These are phyloP conservation scores for Ceyx margarethae DNA, from an alignment of 2,113 vertebrate species.

Conservation along the genomic window DNA sequence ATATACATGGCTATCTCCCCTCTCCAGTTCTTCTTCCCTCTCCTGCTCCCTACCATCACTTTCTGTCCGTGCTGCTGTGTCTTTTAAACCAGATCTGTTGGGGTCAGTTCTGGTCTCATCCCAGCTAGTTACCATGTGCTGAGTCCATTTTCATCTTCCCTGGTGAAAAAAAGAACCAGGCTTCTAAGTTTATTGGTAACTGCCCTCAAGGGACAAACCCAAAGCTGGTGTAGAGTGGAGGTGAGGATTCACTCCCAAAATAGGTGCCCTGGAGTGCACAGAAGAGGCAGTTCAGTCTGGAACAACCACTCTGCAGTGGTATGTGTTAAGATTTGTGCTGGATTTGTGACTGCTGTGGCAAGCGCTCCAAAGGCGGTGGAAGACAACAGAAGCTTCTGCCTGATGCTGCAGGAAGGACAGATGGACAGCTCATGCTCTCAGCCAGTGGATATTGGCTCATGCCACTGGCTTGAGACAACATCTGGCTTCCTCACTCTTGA, in stretches of 20 bases:
- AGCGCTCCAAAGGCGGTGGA: background rate
- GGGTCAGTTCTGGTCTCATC: background rate
- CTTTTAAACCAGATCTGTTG: background rate
- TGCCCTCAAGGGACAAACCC: background rate
- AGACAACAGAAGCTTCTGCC: constrained; percentile 43
- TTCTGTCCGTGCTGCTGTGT: background rate
- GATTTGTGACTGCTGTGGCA: background rate
- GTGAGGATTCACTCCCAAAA: background rate
- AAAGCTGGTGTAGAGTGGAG: background rate
- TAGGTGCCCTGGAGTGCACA: background rate
- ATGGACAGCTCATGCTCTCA: background rate
- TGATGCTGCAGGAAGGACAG: constrained; percentile 32
- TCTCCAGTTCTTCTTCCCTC: background rate
- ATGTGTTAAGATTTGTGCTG: background rate
- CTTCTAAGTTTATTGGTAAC: background rate
- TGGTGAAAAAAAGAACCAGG: background rate
- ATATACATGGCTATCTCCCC: background rate
- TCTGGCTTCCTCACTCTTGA: constrained; percentile 7
- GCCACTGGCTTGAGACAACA: constrained; percentile 34
- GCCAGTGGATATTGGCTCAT: constrained; percentile 32
- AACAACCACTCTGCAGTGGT: background rate
- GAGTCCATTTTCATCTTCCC: background rate
- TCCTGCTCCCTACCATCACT: background rate
- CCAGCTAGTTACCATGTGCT: background rate
- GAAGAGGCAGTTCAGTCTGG: background rate